These are phyloP conservation scores for Fistularia commersonii DNA, from an alignment of 2,797 vertebrate genomes.

Conservation along the genomic window DNA sequence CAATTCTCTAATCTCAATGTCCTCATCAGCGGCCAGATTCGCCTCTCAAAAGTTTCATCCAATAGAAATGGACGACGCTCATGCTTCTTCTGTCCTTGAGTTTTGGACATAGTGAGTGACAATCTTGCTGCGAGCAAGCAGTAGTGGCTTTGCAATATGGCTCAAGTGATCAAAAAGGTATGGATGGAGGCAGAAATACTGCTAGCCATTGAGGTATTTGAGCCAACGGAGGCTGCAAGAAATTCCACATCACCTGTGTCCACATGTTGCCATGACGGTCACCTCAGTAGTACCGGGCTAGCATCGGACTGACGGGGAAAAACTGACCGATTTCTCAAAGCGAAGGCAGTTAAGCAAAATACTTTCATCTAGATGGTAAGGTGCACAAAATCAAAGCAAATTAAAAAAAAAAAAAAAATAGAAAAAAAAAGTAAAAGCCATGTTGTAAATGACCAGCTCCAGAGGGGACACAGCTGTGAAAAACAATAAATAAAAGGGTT, in stretches of 20 bases:
- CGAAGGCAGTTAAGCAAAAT: too few species aligned
- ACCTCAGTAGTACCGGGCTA: conserved; percentile 6
- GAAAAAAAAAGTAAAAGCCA: too few species aligned
- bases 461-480: too few species aligned
- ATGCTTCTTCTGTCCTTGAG: conserved; percentile 88
- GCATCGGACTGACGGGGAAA: too few species aligned
- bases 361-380: too few species aligned
- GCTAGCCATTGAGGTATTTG: conserved; percentile 82
- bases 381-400: too few species aligned
- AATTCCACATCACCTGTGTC: conserved; percentile 69
- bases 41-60: conserved; percentile 10
- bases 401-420: too few species aligned
- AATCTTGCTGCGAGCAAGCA: conserved; percentile 97
- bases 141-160: conserved; percentile 87
- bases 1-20: too few species aligned
- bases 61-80: conserved; percentile 48
- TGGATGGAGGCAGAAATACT: conserved; percentile 83
- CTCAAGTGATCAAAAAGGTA: conserved; percentile 92
- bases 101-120: conserved; percentile 91
- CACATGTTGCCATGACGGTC: conserved; percentile 38
- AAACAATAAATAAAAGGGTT: too few species aligned
- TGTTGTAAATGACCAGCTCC: too few species aligned
- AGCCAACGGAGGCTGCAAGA: conserved; percentile 84
- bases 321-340: too few species aligned
- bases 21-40: background rate